Conservation (phyloP, 2,113 vertebrate genomes). For the Gobius niger region DNA sequence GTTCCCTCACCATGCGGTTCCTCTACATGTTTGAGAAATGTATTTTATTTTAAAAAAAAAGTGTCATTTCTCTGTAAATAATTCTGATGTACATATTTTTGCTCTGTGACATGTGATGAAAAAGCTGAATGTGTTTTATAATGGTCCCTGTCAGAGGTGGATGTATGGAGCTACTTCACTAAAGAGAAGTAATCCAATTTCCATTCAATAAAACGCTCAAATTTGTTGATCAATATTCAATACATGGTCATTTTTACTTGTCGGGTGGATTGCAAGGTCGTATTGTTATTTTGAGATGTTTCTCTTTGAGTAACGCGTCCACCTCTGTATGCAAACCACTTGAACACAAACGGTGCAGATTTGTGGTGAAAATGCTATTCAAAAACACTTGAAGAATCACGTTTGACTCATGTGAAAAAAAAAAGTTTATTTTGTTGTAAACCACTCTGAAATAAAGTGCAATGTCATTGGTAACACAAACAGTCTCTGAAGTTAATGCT, state of each 20-base stretch:
- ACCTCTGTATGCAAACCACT: constrained; percentile 21
- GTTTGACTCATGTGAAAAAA: constrained; percentile 54
- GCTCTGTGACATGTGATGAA: constrained; percentile 49
- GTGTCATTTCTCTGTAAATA: constrained; percentile 23
- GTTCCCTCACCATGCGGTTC: neutral
- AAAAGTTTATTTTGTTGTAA: constrained; percentile 73
- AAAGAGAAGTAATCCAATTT: neutral
- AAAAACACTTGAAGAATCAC: neutral
- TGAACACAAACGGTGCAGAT: constrained; percentile 4
- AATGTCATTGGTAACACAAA: constrained; percentile 34
- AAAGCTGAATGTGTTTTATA: constrained; percentile 68
- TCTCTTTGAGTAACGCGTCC: neutral
- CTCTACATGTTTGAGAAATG: neutral
- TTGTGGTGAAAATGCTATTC: constrained; percentile 13
- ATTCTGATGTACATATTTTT: constrained; percentile 42
- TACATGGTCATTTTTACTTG: too few relatives aligned
- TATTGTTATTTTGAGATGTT: neutral
- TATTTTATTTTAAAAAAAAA: constrained; percentile 2
- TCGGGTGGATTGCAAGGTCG: too few relatives aligned
- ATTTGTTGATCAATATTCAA: neutral
- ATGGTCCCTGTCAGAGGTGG: constrained; percentile 21
- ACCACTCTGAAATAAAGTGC: constrained; percentile 67
- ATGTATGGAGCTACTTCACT: neutral
- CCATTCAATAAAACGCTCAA: neutral
- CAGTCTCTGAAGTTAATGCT: constrained; percentile 16